Base-by-base conservation (phyloP, 1,140 invertebrate species). In the Halesus radiatus region DNA sequence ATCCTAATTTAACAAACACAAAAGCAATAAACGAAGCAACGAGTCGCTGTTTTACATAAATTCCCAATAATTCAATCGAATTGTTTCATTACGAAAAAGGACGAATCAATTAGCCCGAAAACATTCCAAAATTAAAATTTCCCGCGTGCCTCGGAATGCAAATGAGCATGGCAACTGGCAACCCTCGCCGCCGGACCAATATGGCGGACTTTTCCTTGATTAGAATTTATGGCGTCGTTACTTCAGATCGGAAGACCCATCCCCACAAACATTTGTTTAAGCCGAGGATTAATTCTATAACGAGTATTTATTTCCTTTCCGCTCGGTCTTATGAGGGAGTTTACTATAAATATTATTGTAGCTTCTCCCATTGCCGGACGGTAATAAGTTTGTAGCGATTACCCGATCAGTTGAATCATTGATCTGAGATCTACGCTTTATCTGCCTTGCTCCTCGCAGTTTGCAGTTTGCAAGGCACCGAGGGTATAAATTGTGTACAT, bases 161-260 rank as follows among this genome's bases (percentile, higher is more conserved):
- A 78, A 78, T 78, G 76, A 78, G 76, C 7, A 60, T 7, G 10
- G 37, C 37, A 32, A 32, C 32, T 32, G 76, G 60, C 62, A 70
- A 70, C 76, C 58, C 76, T 62, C 60, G 18, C 54, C 10, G 53
- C 15, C 72, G 32, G 37, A 60, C 13, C 64, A 78, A 78, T 8
- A 78, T 78, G 76, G 76, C 76, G 62, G 62, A 56, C 60, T 15
- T 13, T 77, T 37, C 53, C 62, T 58, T 78, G 76, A 78, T 78
- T 78, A 78, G 76, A 23, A 78, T 78, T 78, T 78, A 78, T 72
- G 52, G 64, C 62, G 76, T 52, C 62, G 76, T 78, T 78, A 78
- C 53, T 23, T 54, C 64, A 23, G 22, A 66, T 53, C 23, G 54
- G 58, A 26, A n/a, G 37, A 37, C 53, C 56, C 58, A 37, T 32